Percentiles rank a stretch among this genome's conserved stretches.
phyloP scores from a whole-genome alignment of 1,140 invertebrate species.

The Littorina saxatilis region DNA sequence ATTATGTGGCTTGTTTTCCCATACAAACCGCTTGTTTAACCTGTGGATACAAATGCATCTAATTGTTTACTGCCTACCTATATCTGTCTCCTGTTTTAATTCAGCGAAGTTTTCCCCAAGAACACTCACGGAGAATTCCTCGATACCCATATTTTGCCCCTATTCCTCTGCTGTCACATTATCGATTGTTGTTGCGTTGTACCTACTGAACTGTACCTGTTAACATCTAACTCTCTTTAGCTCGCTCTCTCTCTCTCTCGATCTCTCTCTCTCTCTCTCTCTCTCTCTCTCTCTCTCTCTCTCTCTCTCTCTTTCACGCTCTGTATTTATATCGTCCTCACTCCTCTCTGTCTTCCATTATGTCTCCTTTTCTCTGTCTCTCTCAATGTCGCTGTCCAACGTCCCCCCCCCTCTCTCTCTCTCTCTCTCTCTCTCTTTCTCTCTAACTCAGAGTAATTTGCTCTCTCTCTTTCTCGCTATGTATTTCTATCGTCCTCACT shows the following conservation, averaged over 20 bases:
- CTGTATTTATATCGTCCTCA: constrained; percentile 23
- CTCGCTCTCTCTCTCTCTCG: constrained; percentile 19
- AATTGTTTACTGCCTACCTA: too few relatives aligned
- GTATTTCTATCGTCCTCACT: constrained; percentile 23
- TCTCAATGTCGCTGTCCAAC: too few relatives aligned
- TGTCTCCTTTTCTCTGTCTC: constrained; percentile 33
- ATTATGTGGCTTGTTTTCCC: too few relatives aligned
- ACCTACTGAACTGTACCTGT: too few relatives aligned
- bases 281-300: neutral
- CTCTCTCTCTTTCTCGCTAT: constrained; percentile 5
- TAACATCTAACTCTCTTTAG: neutral
- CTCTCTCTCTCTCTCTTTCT: constrained; percentile 20
- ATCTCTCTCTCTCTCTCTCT: constrained; percentile 11
- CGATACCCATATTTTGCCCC: too few relatives aligned
- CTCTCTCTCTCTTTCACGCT: neutral
- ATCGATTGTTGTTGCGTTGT: too few relatives aligned
- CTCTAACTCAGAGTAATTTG: neutral
- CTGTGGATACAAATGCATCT: too few relatives aligned
- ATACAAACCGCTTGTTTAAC: too few relatives aligned
- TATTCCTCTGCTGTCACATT: too few relatives aligned
- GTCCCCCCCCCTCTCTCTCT: neutral
- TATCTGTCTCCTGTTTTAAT: too few relatives aligned
- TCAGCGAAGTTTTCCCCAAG: too few relatives aligned
- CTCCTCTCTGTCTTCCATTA: constrained; percentile 27
- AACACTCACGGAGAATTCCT: too few relatives aligned